A percentile compares a stretch with the other conserved stretches of the same genome.
Evolutionary conservation across 2,888 invertebrate species (phyloP).

Genomic region (Deilephila porcellus): DNA sequence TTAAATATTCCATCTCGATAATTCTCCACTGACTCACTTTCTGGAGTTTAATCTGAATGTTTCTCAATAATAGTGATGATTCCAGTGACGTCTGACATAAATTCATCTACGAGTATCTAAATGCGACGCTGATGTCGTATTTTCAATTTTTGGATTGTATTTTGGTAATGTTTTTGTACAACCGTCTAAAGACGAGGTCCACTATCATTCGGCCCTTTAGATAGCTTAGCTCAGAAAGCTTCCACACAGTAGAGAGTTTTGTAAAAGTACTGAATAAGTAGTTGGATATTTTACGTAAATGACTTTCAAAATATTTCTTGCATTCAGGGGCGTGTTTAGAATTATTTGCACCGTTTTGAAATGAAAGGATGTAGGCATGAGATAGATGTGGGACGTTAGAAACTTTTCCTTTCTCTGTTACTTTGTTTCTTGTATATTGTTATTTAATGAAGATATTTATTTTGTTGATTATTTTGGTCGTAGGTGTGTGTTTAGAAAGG

Average conservation of each 20-base stretch:
- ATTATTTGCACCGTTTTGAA: slow-evolving; percentile 3
- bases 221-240: slow-evolving; percentile 25
- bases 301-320: slow-evolving; percentile 4
- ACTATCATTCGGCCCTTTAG: slow-evolving; percentile 19
- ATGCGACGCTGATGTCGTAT: slow-evolving; percentile 44
- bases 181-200: slow-evolving; percentile 16
- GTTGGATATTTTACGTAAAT: slow-evolving; percentile 18
- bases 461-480: slow-evolving; percentile 15
- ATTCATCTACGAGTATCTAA: background rate
- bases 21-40: background rate
- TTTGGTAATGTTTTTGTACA: slow-evolving; percentile 23
- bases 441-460: slow-evolving; percentile 5
- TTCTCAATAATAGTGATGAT: background rate
- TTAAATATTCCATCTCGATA: background rate
- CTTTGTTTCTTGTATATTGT: slow-evolving; percentile 8
- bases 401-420: background rate
- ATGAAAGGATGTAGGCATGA: background rate
- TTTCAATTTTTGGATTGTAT: slow-evolving; percentile 61
- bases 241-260: slow-evolving; percentile 13
- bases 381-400: background rate
- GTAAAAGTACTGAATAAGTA: slow-evolving; percentile 11
- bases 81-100: background rate
- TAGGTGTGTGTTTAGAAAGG: background rate
- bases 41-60: background rate
- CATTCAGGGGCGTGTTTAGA: slow-evolving; percentile 5